phyloP scores from a whole-genome alignment of 2,888 invertebrate species.

The Syrphus vitripennis region DNA sequence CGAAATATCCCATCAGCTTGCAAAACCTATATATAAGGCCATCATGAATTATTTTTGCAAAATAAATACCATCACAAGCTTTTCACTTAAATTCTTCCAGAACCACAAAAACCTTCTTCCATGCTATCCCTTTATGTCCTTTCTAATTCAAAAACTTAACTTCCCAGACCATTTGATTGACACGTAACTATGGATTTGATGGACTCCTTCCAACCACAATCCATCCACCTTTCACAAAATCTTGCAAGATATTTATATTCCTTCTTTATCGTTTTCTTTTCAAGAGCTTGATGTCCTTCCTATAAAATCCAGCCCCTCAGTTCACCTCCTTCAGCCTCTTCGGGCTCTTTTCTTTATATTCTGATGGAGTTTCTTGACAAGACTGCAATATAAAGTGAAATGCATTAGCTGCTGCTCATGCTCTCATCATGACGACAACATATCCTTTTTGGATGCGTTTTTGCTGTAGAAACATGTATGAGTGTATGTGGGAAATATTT shows the following conservation, averaged over 20 bases:
- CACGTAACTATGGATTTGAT: conserved; percentile 66
- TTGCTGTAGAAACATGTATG: background rate
- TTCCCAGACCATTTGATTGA: conserved; percentile 53
- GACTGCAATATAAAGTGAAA: conserved; percentile 66
- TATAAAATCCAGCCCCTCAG: background rate
- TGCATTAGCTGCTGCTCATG: conserved; percentile 58
- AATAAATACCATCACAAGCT: conserved; percentile 49
- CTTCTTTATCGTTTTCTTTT: conserved; percentile 57
- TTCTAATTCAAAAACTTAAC: background rate
- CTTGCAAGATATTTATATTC: conserved; percentile 62
- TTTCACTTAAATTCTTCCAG: conserved; percentile 22
- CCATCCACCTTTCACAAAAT: conserved; percentile 41
- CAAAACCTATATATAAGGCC: background rate
- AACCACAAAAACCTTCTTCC: background rate
- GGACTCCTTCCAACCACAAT: conserved; percentile 52
- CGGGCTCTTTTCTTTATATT: conserved; percentile 21
- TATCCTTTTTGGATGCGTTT: conserved; percentile 8
- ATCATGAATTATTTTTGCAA: conserved; percentile 38
- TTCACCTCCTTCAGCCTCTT: background rate
- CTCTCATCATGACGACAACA: background rate
- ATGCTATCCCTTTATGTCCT: background rate
- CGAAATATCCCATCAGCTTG: background rate
- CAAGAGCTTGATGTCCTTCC: background rate
- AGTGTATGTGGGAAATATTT: conserved; percentile 16
- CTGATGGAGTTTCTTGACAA: conserved; percentile 58